Evolutionary conservation across 2,113 vertebrate genomes (phyloP).

Genomic region (Nerophis lumbriciformis): DNA sequence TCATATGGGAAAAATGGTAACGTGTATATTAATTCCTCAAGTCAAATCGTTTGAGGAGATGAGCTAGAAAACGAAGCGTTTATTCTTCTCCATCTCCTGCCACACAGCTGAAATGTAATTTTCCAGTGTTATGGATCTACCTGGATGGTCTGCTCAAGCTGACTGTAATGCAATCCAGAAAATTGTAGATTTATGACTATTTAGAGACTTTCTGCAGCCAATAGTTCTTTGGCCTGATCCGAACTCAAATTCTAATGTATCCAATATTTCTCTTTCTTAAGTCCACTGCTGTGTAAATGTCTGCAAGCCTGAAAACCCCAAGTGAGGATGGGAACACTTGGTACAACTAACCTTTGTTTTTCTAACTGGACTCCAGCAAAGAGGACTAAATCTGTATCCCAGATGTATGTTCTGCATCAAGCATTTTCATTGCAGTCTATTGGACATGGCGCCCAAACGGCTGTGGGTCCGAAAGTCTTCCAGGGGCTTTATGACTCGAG

Average conservation of each 20-base stretch:
- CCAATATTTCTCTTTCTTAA: slow-evolving; percentile 24
- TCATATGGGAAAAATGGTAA: no score
- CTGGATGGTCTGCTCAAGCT: neutral
- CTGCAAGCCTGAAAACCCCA: slow-evolving; percentile 20
- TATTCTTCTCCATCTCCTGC: neutral
- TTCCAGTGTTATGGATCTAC: neutral
- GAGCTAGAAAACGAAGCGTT: neutral
- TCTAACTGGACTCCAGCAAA: slow-evolving; percentile 24
- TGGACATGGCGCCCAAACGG: slow-evolving; percentile 37
- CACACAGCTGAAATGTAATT: neutral
- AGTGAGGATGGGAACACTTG: slow-evolving; percentile 18
- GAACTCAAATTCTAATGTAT: slow-evolving; percentile 14
- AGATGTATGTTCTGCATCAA: slow-evolving; percentile 52
- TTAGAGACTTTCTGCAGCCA: slow-evolving; percentile 12
- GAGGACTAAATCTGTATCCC: slow-evolving; percentile 46
- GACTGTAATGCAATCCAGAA: slow-evolving; percentile 3
- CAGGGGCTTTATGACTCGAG: slow-evolving; percentile 61
- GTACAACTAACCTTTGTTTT: slow-evolving; percentile 38
- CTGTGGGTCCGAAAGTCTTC: slow-evolving; percentile 47
- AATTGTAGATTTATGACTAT: slow-evolving; percentile 20
- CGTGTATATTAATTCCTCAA: no score
- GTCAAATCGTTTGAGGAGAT: no score
- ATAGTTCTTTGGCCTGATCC: slow-evolving; percentile 11
- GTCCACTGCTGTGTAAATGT: slow-evolving; percentile 21
- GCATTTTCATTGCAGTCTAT: slow-evolving; percentile 43